phyloP scores from a whole-genome alignment of 2,888 invertebrate species.

The Yponomeuta malinellus region DNA sequence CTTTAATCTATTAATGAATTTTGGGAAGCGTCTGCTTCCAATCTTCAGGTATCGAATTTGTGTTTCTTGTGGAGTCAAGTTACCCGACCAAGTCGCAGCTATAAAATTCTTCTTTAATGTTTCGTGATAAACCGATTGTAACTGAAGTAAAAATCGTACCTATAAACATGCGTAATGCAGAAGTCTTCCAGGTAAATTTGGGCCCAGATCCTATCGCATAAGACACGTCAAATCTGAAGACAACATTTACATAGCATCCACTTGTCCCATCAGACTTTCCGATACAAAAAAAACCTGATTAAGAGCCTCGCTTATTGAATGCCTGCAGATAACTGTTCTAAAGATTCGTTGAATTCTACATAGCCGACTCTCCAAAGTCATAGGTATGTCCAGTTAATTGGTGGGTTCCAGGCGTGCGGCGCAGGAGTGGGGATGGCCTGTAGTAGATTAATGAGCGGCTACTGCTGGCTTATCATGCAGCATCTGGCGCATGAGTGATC shows the following conservation, averaged over 20 bases:
- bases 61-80: background rate
- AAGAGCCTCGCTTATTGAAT: background rate
- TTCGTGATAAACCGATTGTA: background rate
- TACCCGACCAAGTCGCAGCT: background rate
- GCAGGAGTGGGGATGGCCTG: slow-evolving; percentile 42
- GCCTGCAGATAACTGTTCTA: slow-evolving; percentile 34
- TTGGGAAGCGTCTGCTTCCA: background rate
- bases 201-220: background rate
- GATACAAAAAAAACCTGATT: slow-evolving; percentile 9
- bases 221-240: background rate
- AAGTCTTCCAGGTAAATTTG: background rate
- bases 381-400: slow-evolving; percentile 65
- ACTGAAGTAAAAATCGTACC: background rate
- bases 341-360: slow-evolving; percentile 47
- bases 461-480: slow-evolving; percentile 68
- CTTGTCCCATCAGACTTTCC: background rate
- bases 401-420: slow-evolving; percentile 43
- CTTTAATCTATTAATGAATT: background rate
- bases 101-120: background rate
- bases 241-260: background rate
- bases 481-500: slow-evolving; percentile 75
- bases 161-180: background rate
- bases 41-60: background rate
- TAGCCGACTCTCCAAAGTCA: background rate
- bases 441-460: slow-evolving; percentile 75